Percentiles rank a stretch among this genome's conserved stretches.
Evolutionary conservation across 2,113 vertebrate genomes (phyloP).

Genomic region (Ovis aries): DNA sequence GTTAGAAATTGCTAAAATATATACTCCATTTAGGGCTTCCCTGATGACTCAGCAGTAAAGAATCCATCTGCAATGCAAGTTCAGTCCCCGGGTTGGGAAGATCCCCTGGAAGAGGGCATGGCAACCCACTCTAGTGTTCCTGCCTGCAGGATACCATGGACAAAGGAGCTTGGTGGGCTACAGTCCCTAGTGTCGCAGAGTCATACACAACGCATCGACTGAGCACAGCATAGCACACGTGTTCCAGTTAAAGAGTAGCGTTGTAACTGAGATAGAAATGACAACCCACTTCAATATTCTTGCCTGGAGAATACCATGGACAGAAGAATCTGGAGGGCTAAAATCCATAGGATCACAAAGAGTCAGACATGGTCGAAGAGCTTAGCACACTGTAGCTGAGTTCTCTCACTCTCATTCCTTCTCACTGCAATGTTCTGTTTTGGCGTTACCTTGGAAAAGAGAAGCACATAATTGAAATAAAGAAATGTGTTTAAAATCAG

Average conservation of each 20-base stretch:
- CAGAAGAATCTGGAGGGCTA: not conserved
- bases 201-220: not conserved
- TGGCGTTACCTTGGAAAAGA: not conserved
- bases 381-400: not conserved
- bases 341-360: not conserved
- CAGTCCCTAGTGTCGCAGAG: not conserved
- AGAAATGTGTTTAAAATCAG: not conserved
- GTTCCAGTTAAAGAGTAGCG: not conserved
- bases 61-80: not conserved
- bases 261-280: not conserved
- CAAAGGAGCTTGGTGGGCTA: not conserved
- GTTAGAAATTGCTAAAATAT: not conserved
- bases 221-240: not conserved
- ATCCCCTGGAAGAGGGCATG: not conserved
- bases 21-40: not conserved
- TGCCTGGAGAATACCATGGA: not conserved
- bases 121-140: not conserved
- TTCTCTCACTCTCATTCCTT: not conserved
- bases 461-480: not conserved
- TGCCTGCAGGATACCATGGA: not conserved
- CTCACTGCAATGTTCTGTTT: not conserved
- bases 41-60: not conserved
- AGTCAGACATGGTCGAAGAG: fast-evolving
- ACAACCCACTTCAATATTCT: not conserved
- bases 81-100: not conserved